A percentile compares a stretch with the other conserved stretches of the same genome.
Evolutionary conservation across 30 jellyfish, hydroid and myxozoan genomes (phyloP).

Genomic region (Hydractinia symbiolongicarpus): DNA sequence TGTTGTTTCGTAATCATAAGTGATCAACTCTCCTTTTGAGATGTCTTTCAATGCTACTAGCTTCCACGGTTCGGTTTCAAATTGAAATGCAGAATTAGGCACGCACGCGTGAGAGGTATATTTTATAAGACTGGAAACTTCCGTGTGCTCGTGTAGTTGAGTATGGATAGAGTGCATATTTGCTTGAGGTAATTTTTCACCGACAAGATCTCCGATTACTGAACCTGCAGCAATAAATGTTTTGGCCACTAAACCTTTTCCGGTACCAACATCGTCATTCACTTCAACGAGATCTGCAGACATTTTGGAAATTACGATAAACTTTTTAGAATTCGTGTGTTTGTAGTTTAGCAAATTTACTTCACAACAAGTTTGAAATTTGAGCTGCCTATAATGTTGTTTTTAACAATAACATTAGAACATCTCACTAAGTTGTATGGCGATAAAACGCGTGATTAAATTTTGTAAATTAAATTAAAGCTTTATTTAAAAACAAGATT

Average conservation of each 20-base stretch:
- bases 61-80: conserved; percentile 16
- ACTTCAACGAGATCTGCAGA: not conserved
- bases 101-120: conserved; percentile 28
- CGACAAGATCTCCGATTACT: not conserved
- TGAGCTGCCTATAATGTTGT: no score
- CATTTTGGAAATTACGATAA: no score
- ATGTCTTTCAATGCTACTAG: conserved; percentile 26
- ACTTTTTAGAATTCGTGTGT: no score
- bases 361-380: no score
- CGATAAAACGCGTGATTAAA: no score
- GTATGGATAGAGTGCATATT: conserved; percentile 24
- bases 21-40: not conserved
- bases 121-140: not conserved
- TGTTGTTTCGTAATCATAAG: conserved; percentile 34
- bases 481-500: no score
- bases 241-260: conserved; percentile 18
- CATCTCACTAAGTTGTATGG: no score
- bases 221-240: conserved; percentile 21
- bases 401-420: no score
- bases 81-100: conserved; percentile 35
- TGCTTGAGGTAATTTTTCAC: not conserved
- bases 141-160: conserved; percentile 10
- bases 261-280: not conserved
- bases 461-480: no score
- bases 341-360: no score